These are phyloP conservation scores for Gallinago solitaria DNA, from an alignment of 2,797 vertebrate genomes.

Conservation along the genomic window DNA sequence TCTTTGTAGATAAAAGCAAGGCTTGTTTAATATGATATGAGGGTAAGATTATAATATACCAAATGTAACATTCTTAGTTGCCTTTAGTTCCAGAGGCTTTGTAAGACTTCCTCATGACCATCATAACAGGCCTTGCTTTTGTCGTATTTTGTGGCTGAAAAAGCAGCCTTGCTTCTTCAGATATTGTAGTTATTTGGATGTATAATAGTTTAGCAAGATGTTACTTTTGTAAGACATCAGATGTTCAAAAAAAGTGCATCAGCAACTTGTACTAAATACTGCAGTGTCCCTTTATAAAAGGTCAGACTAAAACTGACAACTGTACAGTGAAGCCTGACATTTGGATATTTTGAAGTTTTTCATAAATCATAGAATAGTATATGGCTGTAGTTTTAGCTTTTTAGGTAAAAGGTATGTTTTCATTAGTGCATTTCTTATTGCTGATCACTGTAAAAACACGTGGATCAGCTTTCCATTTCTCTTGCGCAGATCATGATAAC, in stretches of 20 bases:
- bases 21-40: constrained; percentile 99
- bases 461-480: constrained; percentile 82
- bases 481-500: constrained; percentile 83
- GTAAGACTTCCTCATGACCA: constrained; percentile 96
- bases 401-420: constrained; percentile 84
- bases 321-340: constrained; percentile 84
- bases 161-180: constrained; percentile 99
- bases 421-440: constrained; percentile 83
- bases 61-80: constrained; percentile 99
- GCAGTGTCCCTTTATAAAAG: constrained; percentile 99
- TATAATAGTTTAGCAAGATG: constrained; percentile 99
- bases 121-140: constrained; percentile 98
- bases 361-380: constrained; percentile 85
- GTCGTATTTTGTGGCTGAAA: constrained; percentile 99
- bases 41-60: constrained; percentile 95
- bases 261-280: constrained; percentile 98
- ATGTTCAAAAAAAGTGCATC: constrained; percentile 94
- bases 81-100: constrained; percentile 98
- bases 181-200: constrained; percentile 99
- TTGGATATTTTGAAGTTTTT: constrained; percentile 86
- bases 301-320: constrained; percentile 83
- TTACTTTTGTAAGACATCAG: constrained; percentile 99
- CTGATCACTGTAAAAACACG: constrained; percentile 81
- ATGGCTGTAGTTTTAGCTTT: constrained; percentile 85
- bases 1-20: constrained; percentile 99